A percentile compares a stretch with the other conserved stretches of the same genome.
Conservation (phyloP, 2,113 vertebrate genomes). For the Hemibagrus wyckioides region DNA sequence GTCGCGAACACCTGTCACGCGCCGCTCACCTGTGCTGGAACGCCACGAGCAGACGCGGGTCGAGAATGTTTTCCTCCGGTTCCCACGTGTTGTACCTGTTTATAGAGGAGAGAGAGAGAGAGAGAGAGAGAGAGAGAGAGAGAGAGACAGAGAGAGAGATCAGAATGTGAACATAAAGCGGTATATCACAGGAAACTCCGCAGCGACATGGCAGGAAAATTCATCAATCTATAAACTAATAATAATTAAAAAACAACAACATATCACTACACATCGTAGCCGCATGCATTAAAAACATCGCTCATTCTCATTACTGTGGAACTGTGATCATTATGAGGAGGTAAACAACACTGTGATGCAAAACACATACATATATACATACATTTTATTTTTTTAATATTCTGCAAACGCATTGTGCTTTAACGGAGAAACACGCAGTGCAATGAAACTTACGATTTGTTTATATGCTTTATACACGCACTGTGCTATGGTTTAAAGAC, state of each 20-base stretch:
- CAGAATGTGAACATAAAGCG: not conserved
- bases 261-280: conserved; percentile 36
- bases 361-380: too few relatives aligned
- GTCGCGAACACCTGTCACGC: not conserved
- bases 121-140: not conserved
- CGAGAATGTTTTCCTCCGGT: conserved; percentile 52
- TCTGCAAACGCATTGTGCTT: not conserved
- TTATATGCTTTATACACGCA: not conserved
- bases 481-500: not conserved
- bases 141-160: not conserved
- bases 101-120: not conserved
- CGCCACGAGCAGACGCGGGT: conserved; percentile 49
- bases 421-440: not conserved
- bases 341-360: not conserved
- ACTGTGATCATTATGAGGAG: not conserved
- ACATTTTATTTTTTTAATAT: not conserved
- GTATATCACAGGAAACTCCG: not conserved
- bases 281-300: not conserved
- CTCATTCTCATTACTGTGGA: not conserved
- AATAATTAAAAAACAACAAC: not conserved
- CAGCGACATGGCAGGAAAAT: not conserved
- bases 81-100: conserved; percentile 55
- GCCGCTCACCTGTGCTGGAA: conserved; percentile 46
- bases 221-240: conserved; percentile 24
- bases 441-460: not conserved